Evolutionary conservation across 2,113 vertebrate species (phyloP).

Genomic region (Gopherus flavomarginatus): DNA sequence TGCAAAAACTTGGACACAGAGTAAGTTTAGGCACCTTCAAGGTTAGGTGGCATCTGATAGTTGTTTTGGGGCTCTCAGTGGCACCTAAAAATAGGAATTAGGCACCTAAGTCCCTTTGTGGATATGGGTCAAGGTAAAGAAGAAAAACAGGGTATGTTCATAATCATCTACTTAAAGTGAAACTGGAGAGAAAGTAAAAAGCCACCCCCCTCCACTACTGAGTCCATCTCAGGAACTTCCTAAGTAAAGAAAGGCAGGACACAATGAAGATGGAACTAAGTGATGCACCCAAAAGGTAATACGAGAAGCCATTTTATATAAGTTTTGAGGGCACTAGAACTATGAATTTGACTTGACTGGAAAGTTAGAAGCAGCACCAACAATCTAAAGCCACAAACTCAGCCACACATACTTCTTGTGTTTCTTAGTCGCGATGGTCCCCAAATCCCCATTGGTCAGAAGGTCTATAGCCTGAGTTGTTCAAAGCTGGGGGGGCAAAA

Average conservation of each 20-base stretch:
- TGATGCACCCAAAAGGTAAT: not conserved
- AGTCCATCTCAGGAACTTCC: not conserved
- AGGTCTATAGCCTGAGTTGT: not conserved
- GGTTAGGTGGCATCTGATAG: not conserved
- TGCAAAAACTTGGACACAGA: not conserved
- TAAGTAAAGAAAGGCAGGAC: not conserved
- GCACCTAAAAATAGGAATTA: not conserved
- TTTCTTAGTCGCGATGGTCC: not conserved
- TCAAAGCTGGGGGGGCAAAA: not conserved
- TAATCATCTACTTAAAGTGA: slow-evolving; percentile 50
- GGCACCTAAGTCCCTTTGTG: not conserved
- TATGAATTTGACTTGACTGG: not conserved
- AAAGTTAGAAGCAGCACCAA: not conserved
- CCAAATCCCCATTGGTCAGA: not conserved
- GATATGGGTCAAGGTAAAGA: slow-evolving; percentile 43
- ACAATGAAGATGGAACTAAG: not conserved
- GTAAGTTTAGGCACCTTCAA: not conserved
- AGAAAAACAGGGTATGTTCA: slow-evolving; percentile 23
- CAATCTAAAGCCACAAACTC: not conserved
- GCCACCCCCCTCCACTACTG: not conserved
- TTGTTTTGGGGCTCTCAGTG: not conserved
- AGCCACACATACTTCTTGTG: not conserved
- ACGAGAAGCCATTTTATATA: not conserved
- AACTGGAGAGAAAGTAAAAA: not conserved
- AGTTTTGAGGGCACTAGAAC: not conserved